Percentiles rank a stretch among this genome's conserved stretches.
Evolutionary conservation across 2,888 invertebrate genomes (phyloP).

Genomic region (Alloscopus bannaensis): DNA sequence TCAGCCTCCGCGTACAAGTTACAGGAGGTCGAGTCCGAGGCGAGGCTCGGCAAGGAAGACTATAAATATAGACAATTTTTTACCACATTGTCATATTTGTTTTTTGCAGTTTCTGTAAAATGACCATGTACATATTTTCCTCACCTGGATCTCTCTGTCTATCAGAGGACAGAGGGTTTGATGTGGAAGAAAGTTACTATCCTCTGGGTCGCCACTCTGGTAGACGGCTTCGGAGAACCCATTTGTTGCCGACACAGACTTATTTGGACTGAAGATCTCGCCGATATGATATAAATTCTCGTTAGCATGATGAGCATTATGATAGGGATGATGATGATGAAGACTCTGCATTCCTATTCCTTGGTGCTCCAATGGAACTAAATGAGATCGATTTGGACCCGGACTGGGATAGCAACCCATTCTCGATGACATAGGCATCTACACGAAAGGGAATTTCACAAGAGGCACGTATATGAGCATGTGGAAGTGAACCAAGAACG

Average conservation of each 20-base stretch:
- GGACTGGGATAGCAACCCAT: constrained; percentile 72
- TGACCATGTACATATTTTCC: too few relatives aligned
- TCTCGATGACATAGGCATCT: constrained; percentile 72
- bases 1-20: constrained; percentile 73
- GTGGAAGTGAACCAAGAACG: constrained; percentile 21
- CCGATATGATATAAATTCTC: constrained; percentile 72
- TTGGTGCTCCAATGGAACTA: constrained; percentile 71
- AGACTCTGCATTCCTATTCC: constrained; percentile 59
- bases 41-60: constrained; percentile 75
- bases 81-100: too few relatives aligned
- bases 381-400: constrained; percentile 73
- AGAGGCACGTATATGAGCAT: constrained; percentile 32
- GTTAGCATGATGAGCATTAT: constrained; percentile 69
- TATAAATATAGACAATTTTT: too few relatives aligned
- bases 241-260: constrained; percentile 72
- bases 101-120: too few relatives aligned
- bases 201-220: constrained; percentile 73
- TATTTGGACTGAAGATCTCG: constrained; percentile 73
- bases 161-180: constrained; percentile 73
- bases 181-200: constrained; percentile 69
- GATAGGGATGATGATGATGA: constrained; percentile 68
- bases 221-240: constrained; percentile 73
- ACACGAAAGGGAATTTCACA: constrained; percentile 42
- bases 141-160: constrained; percentile 78
- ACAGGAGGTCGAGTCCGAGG: constrained; percentile 73